Evolutionary conservation across 2,113 vertebrate genomes (phyloP).

Genomic region (Ptychochromis oligacanthus): DNA sequence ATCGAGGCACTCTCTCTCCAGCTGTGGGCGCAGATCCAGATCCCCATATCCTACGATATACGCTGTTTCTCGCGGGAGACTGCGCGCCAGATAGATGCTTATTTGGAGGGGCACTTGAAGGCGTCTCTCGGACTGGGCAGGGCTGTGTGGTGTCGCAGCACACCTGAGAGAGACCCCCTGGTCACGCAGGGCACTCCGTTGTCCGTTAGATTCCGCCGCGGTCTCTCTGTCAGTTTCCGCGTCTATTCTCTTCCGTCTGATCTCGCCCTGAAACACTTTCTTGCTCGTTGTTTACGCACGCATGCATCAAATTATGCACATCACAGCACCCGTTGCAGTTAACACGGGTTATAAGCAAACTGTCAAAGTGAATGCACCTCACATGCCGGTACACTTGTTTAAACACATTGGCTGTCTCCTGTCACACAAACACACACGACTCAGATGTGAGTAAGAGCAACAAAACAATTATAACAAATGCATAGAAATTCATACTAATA

Average conservation of each 20-base stretch:
- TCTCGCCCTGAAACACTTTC: not conserved
- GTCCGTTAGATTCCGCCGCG: not conserved
- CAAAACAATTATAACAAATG: not conserved
- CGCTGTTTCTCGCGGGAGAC: not conserved
- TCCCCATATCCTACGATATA: not conserved
- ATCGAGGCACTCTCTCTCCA: not conserved
- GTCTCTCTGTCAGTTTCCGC: not conserved
- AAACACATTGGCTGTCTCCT: not conserved
- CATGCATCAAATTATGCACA: conserved; percentile 4
- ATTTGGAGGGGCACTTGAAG: conserved; percentile 14
- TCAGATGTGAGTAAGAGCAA: not conserved
- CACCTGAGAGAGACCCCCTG: conserved; percentile 26
- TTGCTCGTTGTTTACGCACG: conserved; percentile 48
- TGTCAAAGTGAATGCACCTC: conserved; percentile 1
- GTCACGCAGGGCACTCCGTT: not conserved
- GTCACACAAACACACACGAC: not conserved
- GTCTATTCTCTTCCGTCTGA: not conserved
- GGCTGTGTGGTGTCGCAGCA: conserved; percentile 16
- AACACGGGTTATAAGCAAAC: not conserved
- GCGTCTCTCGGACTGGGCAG: conserved; percentile 9
- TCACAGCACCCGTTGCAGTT: conserved; percentile 2
- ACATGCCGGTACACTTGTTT: not conserved
- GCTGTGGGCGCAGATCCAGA: too few species aligned
- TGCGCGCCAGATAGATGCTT: not conserved
- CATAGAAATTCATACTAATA: not conserved